Evolutionary conservation across 2,113 vertebrate genomes (phyloP).

Genomic region (Pachycephala philippinensis): DNA sequence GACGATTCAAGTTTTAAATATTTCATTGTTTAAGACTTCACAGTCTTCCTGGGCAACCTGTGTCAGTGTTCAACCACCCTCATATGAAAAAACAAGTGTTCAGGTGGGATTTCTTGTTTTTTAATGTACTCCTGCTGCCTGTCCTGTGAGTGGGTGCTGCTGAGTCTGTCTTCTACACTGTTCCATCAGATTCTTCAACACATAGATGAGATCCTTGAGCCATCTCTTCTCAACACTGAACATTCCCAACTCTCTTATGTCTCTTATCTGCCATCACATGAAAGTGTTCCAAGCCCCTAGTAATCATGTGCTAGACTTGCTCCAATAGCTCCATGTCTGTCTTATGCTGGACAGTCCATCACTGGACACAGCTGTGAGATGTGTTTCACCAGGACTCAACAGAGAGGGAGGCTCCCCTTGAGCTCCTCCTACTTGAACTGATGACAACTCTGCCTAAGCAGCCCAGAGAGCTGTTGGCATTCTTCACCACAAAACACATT

Average conservation of each 20-base stretch:
- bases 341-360: not conserved
- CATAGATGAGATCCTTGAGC: not conserved
- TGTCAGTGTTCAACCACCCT: not conserved
- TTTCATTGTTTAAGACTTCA: not conserved
- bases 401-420: not conserved
- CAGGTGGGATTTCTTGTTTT: not conserved
- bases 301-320: accelerated
- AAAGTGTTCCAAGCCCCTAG: not conserved
- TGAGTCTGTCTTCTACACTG: not conserved
- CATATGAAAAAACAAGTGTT: not conserved
- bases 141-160: not conserved
- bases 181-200: not conserved
- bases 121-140: not conserved
- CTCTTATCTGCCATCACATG: not conserved
- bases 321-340: not conserved
- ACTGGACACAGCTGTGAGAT: not conserved
- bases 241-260: not conserved
- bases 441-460: not conserved
- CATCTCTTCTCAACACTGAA: not conserved
- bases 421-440: not conserved
- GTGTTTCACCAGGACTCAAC: not conserved
- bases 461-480: accelerated
- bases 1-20: not conserved
- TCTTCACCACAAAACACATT: not conserved
- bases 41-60: not conserved